phyloP scores from a whole-genome alignment of 2,797 vertebrate species.

The Malurus splendens region DNA sequence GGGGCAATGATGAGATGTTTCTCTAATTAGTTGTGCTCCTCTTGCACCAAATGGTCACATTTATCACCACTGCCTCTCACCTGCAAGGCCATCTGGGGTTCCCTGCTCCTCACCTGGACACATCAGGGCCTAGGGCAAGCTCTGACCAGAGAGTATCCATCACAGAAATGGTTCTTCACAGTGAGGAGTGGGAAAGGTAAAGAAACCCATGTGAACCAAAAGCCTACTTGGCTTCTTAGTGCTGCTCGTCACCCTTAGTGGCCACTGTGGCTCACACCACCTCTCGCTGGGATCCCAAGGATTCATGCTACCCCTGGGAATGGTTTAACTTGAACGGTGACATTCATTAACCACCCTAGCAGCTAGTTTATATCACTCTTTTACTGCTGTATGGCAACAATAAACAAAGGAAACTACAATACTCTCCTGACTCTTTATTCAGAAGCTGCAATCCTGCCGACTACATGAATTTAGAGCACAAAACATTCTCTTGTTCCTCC shows the following conservation, averaged over 20 bases:
- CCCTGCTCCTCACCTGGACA: not conserved
- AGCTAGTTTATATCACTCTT: not conserved
- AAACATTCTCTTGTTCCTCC: not conserved
- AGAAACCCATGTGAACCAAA: not conserved
- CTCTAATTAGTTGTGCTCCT: not conserved
- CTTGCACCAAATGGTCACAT: not conserved
- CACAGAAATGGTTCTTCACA: not conserved
- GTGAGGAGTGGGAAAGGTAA: not conserved
- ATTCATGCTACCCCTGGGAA: not conserved
- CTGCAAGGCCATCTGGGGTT: not conserved
- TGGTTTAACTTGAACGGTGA: not conserved
- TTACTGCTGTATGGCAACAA: rapidly evolving
- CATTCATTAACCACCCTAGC: not conserved
- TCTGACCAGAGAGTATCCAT: not conserved
- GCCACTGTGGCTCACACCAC: not conserved
- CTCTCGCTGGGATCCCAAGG: rapidly evolving
- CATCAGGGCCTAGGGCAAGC: not conserved
- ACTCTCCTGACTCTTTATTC: not conserved
- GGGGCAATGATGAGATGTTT: not conserved
- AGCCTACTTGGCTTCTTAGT: rapidly evolving
- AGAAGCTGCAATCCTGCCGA: not conserved
- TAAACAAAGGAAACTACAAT: not conserved
- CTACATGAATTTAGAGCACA: not conserved
- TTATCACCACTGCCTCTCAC: not conserved
- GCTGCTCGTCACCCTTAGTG: rapidly evolving